phyloP scores from a whole-genome alignment of 2,113 vertebrate genomes.

The Laticauda colubrina region DNA sequence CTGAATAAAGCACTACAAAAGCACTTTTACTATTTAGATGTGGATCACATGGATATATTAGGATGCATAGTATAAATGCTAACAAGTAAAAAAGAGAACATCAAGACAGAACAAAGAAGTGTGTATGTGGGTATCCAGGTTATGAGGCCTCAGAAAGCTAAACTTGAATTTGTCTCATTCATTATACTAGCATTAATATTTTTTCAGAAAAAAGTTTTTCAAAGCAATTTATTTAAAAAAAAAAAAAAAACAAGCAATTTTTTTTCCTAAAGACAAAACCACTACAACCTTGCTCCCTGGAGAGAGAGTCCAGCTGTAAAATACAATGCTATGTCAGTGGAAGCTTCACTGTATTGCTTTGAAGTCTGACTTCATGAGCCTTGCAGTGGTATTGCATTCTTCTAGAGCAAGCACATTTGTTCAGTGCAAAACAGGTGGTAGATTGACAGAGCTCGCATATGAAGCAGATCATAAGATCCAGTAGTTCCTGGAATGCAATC shows the following conservation, averaged over 20 bases:
- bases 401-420: conserved; percentile 12
- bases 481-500: conserved; percentile 11
- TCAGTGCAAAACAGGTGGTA: conserved; percentile 39
- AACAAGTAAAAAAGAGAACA: neutral
- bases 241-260: conserved; percentile 41
- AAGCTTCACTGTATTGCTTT: conserved; percentile 47
- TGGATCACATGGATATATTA: neutral
- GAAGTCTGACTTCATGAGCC: conserved; percentile 16
- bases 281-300: conserved; percentile 21
- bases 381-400: conserved; percentile 30
- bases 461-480: conserved; percentile 14
- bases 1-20: neutral
- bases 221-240: conserved; percentile 45
- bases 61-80: neutral
- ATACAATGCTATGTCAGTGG: conserved; percentile 42
- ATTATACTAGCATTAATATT: conserved; percentile 49
- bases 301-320: conserved; percentile 45
- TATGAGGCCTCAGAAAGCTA: no score
- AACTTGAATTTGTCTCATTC: conserved; percentile 45
- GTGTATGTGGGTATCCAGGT: neutral
- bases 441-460: conserved; percentile 36
- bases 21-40: neutral
- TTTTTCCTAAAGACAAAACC: conserved; percentile 47
- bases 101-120: neutral
- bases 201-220: conserved; percentile 38